phyloP scores from a whole-genome alignment of 2,113 vertebrate genomes.

The Saccopteryx bilineata region DNA sequence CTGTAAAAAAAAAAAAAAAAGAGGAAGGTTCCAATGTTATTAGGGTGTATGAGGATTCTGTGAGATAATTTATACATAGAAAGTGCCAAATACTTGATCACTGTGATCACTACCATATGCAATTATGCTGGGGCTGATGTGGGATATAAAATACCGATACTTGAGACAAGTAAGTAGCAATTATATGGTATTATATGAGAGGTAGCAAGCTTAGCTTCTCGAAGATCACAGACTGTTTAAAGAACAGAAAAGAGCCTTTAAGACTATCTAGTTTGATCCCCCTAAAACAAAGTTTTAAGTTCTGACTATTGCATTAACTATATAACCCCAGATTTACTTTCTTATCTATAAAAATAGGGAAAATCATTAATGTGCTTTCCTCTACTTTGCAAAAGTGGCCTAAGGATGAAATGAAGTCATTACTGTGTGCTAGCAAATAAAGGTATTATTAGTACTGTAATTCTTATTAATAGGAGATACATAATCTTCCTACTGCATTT shows the following conservation, averaged over 20 bases:
- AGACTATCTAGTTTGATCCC: not conserved
- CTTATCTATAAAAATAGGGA: not conserved
- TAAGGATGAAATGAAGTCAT: conserved; percentile 13
- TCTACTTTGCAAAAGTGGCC: conserved; percentile 11
- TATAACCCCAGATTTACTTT: not conserved
- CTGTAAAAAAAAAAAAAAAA: too few species aligned
- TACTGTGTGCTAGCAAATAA: not conserved
- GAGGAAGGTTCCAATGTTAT: not conserved
- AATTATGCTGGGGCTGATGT: not conserved
- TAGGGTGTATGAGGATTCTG: not conserved
- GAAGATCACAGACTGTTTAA: not conserved
- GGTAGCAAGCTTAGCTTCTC: not conserved
- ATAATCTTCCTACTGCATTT: conserved; percentile 37
- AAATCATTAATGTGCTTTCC: not conserved
- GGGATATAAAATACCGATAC: not conserved
- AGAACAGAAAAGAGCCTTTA: not conserved
- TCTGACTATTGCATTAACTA: not conserved
- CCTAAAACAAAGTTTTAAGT: not conserved
- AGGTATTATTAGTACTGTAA: not conserved
- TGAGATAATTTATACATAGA: not conserved
- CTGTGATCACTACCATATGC: not conserved
- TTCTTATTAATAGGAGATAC: conserved; percentile 3
- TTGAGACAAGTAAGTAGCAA: not conserved
- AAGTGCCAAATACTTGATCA: not conserved
- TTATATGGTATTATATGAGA: not conserved